Base-by-base conservation (phyloP, 2,888 invertebrate species). In the Trilocha varians region DNA sequence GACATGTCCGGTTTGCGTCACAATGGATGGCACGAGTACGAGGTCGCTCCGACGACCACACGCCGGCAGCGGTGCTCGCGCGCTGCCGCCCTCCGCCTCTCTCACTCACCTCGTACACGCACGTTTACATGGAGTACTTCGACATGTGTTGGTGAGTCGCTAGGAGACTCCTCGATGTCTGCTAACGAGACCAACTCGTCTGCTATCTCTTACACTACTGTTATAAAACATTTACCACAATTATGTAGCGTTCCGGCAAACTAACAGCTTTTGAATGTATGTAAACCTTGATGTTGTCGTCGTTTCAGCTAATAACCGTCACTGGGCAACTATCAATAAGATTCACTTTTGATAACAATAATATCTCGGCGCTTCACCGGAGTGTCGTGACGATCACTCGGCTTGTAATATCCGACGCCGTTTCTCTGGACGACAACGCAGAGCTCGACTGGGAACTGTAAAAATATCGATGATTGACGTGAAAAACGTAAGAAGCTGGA, bases 81-180 rank as follows among this genome's bases (percentile, higher is more conserved):
- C 53, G 57, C 44, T 45, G 52, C 52, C 63, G 62, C 53, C 49
- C 59, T 52, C 53, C 57, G 59, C 63, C 55, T 53, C 43, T 39
- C 17, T n/a, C 17, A 15, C 25, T 36, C 60, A 59, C 54, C 43
- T 47, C 44, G 45, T 51, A 46, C 45, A 44, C 45, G 40, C 40
- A 47, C 45, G 45, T 50, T 38, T 59, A 57, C 53, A 78, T 78
- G 78, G 78, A 74, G 52, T 76, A 78, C 62, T 78, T 80, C 67
- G 71, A 71, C 54, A 75, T 83, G 78, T 83, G 83, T 66, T 84
- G 83, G 83, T 84, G 80, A 84, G 83, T 80, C 67, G 59, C 57
- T 11, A 6, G 5, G 25, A 25, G 25, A 25, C 25, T 25, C 25
- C 11, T n/a, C n/a, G n/a, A n/a, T n/a, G n/a, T n/a, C n/a, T n/a